These are phyloP conservation scores for Erethizon dorsatum DNA, from an alignment of 2,797 vertebrate genomes.

Conservation along the genomic window DNA sequence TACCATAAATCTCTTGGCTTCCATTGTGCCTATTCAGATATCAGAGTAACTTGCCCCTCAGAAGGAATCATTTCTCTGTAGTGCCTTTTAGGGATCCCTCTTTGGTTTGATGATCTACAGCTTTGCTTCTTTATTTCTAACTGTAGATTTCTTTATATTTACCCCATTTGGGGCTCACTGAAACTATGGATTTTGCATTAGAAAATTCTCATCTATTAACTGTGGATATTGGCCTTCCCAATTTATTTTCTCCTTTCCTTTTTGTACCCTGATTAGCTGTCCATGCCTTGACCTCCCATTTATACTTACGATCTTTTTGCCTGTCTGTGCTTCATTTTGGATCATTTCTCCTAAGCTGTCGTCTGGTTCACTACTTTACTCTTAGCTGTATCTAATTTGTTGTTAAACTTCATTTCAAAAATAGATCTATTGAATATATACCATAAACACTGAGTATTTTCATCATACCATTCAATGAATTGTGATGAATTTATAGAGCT, in stretches of 20 bases:
- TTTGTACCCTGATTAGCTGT: neutral
- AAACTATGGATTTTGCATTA: neutral
- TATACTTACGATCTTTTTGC: neutral
- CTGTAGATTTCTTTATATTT: neutral
- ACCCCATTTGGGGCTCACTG: neutral
- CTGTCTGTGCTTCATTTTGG: neutral
- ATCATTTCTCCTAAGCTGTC: neutral
- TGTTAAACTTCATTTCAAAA: neutral
- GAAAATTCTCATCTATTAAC: neutral
- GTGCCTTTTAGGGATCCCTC: neutral
- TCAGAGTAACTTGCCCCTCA: neutral
- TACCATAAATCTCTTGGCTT: neutral
- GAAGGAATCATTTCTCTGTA: neutral
- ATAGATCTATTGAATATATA: neutral
- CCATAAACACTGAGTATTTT: neutral
- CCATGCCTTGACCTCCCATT: neutral
- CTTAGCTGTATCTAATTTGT: neutral
- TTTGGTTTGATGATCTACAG: neutral
- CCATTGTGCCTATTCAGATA: neutral
- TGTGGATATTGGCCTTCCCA: neutral
- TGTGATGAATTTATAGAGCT: constrained; percentile 14
- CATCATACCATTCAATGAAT: neutral
- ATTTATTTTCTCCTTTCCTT: neutral
- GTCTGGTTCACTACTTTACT: neutral
- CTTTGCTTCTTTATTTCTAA: constrained; percentile 4